Conservation (phyloP, 1,140 invertebrate species). For the Scaptomyza graminum region DNA sequence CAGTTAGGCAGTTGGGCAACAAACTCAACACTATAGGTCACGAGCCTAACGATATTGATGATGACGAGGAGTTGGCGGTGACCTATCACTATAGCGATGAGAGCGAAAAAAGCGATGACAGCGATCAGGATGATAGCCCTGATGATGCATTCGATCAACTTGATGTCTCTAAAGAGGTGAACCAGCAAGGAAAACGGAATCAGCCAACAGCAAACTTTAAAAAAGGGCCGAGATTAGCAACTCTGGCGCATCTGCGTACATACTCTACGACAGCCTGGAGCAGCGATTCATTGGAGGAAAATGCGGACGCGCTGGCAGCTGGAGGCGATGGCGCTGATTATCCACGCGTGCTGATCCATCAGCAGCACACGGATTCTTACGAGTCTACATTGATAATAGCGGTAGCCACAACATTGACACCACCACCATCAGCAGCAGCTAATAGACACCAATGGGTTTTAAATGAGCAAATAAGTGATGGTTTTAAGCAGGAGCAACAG, state of each 20-base stretch:
- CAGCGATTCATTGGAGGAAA: conserved; percentile 67
- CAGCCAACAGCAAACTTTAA: conserved; percentile 29
- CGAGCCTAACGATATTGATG: conserved; percentile 66
- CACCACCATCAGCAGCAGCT: conserved; percentile 1
- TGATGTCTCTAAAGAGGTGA: not conserved
- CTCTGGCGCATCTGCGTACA: conserved; percentile 54
- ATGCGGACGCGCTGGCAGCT: conserved; percentile 33
- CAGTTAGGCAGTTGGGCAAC: conserved; percentile 7
- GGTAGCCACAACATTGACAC: conserved; percentile 52
- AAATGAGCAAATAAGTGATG: conserved; percentile 67
- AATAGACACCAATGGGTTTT: conserved; percentile 56
- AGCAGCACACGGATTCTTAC: conserved; percentile 72
- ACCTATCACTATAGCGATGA: conserved; percentile 72
- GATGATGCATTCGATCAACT: conserved; percentile 53
- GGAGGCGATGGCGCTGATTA: conserved; percentile 38
- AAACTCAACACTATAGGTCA: conserved; percentile 67
- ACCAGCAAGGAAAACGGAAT: not conserved
- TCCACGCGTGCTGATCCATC: conserved; percentile 77
- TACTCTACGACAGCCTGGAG: conserved; percentile 59
- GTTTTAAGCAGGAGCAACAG: conserved; percentile 53
- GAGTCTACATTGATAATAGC: conserved; percentile 81
- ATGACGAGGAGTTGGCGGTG: conserved; percentile 62
- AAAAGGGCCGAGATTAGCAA: conserved; percentile 42
- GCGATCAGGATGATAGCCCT: conserved; percentile 59
- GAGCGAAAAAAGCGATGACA: conserved; percentile 41